Evolutionary conservation across 2,113 vertebrate species (phyloP).

Genomic region (Deroptyus accipitrinus): DNA sequence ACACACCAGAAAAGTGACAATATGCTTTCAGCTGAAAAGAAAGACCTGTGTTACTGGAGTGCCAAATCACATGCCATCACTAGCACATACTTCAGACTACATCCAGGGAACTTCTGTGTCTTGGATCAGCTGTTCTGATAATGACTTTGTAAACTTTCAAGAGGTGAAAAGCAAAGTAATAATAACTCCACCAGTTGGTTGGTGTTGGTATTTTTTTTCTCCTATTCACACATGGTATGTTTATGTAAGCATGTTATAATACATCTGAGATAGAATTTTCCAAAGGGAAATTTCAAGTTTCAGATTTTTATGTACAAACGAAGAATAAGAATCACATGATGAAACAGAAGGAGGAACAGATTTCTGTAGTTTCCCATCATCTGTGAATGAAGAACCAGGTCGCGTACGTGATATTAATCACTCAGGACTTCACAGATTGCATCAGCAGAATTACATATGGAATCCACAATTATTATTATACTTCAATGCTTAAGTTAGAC

Average conservation of each 20-base stretch:
- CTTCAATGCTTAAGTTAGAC: slow-evolving; percentile 6
- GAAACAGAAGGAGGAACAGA: slow-evolving; percentile 55
- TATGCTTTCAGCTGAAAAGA: not conserved
- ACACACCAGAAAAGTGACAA: not conserved
- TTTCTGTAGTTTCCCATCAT: slow-evolving; percentile 27
- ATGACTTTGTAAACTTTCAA: not conserved
- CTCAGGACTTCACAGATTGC: slow-evolving; percentile 20
- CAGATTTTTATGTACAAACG: not conserved
- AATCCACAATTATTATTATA: not conserved
- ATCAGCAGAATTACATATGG: slow-evolving; percentile 28
- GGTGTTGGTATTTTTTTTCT: too few relatives aligned
- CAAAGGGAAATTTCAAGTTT: not conserved
- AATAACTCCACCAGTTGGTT: not conserved
- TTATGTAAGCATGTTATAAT: not conserved
- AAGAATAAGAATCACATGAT: not conserved
- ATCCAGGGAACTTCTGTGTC: not conserved
- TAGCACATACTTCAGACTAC: not conserved
- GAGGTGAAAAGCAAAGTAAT: not conserved
- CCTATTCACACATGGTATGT: not conserved
- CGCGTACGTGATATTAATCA: slow-evolving; percentile 16
- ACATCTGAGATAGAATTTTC: not conserved
- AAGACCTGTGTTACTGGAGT: not conserved
- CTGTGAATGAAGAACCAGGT: slow-evolving; percentile 15
- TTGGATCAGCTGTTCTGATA: not conserved
- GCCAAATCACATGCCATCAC: not conserved